Evolutionary conservation across 2,888 invertebrate species (phyloP).

Genomic region (Plebejus anna): DNA sequence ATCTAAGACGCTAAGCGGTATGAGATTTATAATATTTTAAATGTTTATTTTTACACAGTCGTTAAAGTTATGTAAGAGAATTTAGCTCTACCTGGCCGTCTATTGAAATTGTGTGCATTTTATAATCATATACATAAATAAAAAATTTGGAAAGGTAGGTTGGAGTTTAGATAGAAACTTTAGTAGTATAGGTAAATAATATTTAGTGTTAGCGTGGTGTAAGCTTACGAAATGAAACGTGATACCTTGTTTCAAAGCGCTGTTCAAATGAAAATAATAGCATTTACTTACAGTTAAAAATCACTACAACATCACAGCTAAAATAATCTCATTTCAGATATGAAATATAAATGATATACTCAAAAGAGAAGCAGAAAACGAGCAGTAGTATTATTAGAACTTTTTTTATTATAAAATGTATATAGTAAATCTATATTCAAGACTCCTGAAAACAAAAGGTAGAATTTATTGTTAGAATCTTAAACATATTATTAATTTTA

Average conservation of each 20-base stretch:
- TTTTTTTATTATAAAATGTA: too few species aligned
- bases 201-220: neutral
- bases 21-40: constrained; percentile 11
- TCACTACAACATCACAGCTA: neutral
- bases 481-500: too few species aligned
- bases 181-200: neutral
- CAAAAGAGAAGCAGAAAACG: neutral
- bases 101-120: neutral
- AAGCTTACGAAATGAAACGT: neutral
- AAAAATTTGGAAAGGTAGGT: neutral
- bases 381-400: neutral
- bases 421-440: too few species aligned
- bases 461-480: too few species aligned
- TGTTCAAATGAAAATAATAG: neutral
- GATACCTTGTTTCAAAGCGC: neutral
- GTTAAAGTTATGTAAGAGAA: neutral
- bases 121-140: neutral
- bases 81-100: neutral
- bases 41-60: neutral
- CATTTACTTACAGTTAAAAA: neutral
- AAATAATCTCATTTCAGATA: neutral
- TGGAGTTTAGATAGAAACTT: neutral
- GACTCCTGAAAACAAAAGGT: too few species aligned
- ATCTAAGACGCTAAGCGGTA: neutral
- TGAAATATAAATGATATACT: neutral